phyloP scores from a whole-genome alignment of 2,113 vertebrate species.

The Monarcha castaneiventris region DNA sequence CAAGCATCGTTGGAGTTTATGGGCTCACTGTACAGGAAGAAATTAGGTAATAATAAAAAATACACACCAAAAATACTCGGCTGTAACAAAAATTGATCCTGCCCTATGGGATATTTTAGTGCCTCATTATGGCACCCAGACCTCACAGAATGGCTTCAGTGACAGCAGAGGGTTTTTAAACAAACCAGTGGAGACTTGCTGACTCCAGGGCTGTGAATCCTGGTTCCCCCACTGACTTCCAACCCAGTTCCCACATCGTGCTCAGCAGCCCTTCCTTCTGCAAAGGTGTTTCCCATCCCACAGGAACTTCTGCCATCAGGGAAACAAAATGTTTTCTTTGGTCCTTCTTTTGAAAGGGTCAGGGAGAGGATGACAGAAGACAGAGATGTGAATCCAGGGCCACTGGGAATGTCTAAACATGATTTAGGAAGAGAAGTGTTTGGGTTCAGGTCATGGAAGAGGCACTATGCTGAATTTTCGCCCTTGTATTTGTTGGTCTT shows the following conservation, averaged over 20 bases:
- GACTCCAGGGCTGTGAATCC: background rate
- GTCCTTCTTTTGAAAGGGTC: background rate
- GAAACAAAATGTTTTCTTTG: constrained; percentile 10
- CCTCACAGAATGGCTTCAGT: background rate
- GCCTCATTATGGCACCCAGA: background rate
- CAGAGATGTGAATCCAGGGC: background rate
- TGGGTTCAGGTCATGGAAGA: background rate
- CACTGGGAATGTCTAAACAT: background rate
- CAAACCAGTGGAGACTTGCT: background rate
- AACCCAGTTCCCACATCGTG: background rate
- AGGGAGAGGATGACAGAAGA: background rate
- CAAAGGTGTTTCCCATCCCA: constrained; percentile 42
- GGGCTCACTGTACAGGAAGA: background rate
- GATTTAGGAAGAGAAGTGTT: background rate
- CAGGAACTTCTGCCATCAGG: background rate
- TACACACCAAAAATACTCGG: background rate
- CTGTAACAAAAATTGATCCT: background rate
- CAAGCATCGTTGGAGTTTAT: background rate
- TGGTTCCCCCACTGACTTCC: background rate
- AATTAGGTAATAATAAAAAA: constrained; percentile 12
- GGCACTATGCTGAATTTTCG: background rate
- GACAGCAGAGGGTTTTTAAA: background rate
- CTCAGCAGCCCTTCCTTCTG: background rate
- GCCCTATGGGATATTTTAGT: background rate
- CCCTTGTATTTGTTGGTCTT: background rate